Percentiles rank a stretch among this genome's conserved stretches.
These are phyloP conservation scores for Rugalucina vietnamica DNA, from an alignment of 2,888 invertebrate species.

Conservation along the genomic window DNA sequence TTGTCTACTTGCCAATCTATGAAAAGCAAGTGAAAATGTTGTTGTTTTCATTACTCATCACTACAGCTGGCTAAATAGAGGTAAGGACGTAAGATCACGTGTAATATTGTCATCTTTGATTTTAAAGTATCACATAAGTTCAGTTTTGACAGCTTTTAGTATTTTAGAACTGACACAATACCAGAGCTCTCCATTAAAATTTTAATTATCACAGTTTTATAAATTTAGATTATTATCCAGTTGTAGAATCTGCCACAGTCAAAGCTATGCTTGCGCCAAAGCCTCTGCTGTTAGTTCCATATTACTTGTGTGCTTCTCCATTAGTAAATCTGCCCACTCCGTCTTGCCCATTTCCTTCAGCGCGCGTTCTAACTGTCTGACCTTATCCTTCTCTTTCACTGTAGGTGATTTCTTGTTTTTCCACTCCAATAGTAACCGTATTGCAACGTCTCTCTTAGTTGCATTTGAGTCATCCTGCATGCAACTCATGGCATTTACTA, in stretches of 20 bases:
- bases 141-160: too few relatives aligned
- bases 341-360: constrained; percentile 74
- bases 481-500: constrained; percentile 68
- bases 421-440: constrained; percentile 69
- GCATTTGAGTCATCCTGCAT: constrained; percentile 55
- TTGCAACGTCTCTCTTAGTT: constrained; percentile 61
- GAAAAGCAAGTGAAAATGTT: too few relatives aligned
- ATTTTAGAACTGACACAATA: background rate
- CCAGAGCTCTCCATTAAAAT: background rate
- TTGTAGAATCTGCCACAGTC: too few relatives aligned
- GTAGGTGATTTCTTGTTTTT: constrained; percentile 63
- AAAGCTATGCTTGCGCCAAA: constrained; percentile 61
- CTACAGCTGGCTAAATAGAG: too few relatives aligned
- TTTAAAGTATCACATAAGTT: too few relatives aligned
- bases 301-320: constrained; percentile 70
- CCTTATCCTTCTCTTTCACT: constrained; percentile 72
- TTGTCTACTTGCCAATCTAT: too few relatives aligned
- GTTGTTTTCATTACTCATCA: too few relatives aligned
- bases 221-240: too few relatives aligned
- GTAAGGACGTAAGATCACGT: too few relatives aligned
- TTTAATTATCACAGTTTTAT: too few relatives aligned
- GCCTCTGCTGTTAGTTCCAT: constrained; percentile 71
- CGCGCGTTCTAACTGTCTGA: constrained; percentile 73
- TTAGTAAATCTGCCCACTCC: constrained; percentile 72
- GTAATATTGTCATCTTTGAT: too few relatives aligned